Evolutionary conservation across 2,797 vertebrate genomes (phyloP), one percentile per base, ranked within the genome.

Genomic region (Platyrinchus mystaceus): DNA sequence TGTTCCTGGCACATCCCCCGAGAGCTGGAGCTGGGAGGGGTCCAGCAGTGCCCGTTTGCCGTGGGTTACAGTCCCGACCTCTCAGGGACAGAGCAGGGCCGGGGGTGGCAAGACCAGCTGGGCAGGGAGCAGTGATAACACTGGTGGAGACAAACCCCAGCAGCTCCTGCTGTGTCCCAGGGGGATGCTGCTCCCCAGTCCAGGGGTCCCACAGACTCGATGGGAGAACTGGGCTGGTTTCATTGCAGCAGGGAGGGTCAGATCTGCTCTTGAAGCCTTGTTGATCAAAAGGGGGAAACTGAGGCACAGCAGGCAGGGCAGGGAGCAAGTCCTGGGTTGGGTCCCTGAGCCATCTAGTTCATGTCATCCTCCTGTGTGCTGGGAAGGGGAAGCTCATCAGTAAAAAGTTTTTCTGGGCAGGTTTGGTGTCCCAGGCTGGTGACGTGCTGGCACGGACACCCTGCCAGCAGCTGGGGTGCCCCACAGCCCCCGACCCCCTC

Each of bases 311-410:
- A 1, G 14, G 30, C 36, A 32, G 63, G 3, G 1, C 56, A 30
- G 55, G 22, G 3, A 5, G 34, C 1, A 0, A 43, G 18, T 66
- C 15, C 66, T 9, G 6, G 23, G 37, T 55, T 46, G 52, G 18
- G 24, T 78, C 32, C 52, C 43, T n/a, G 32, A 55, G 44, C 39
- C 34, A 0, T 14, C 28, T 3, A 1, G 11, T 44, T 83, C 56
- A 9, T 0, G 1, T 41, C 73, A n/a, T n/a, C 22, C 50, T 50
- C 27, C 30, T 0, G 0, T 2, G 0, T 21, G 30, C 27, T 13
- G 21, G 41, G 30, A 52, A 52, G 27, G 34, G 16, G 17, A 76
- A 60, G 18, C 39, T 59, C 6, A 0, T 17, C 16, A 23, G 22
- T 1, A 32, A 27, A 20, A 27, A 14, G 53, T 47, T 52, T 27